phyloP scores from a whole-genome alignment of 2,888 invertebrate genomes.

The Drosophila niveifrons region DNA sequence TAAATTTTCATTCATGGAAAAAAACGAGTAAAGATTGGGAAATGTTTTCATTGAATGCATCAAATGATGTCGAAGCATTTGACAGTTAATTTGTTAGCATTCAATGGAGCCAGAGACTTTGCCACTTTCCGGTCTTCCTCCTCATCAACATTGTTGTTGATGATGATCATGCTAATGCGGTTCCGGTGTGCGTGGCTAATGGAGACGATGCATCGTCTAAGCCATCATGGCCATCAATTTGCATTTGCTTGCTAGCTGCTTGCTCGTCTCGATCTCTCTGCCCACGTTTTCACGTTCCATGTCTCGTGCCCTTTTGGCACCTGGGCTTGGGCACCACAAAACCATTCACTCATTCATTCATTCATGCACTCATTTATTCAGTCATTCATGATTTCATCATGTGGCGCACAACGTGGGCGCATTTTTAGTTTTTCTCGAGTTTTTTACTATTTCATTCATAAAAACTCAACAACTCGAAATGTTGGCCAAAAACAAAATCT shows the following conservation, averaged over 20 bases:
- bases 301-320: constrained; percentile 78
- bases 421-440: constrained; percentile 9
- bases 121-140: constrained; percentile 65
- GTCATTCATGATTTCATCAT: constrained; percentile 80
- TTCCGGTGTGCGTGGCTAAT: constrained; percentile 76
- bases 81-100: constrained; percentile 80
- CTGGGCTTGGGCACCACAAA: constrained; percentile 55
- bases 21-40: constrained; percentile 51
- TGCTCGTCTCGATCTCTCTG: constrained; percentile 26
- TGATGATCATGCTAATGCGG: constrained; percentile 76
- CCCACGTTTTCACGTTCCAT: constrained; percentile 54
- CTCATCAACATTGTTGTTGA: constrained; percentile 35
- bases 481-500: constrained; percentile 7
- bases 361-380: constrained; percentile 9
- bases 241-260: constrained; percentile 65
- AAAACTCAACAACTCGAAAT: constrained; percentile 47
- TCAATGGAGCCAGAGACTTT: constrained; percentile 45
- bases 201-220: constrained; percentile 54
- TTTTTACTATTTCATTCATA: constrained; percentile 73
- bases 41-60: constrained; percentile 71
- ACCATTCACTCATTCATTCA: constrained; percentile 10
- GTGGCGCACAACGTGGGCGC: constrained; percentile 67
- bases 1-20: constrained; percentile 51
- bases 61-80: constrained; percentile 66
- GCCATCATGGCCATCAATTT: constrained; percentile 75